Base-by-base conservation (phyloP, 2,888 invertebrate species). In the Drosophila cognata region DNA sequence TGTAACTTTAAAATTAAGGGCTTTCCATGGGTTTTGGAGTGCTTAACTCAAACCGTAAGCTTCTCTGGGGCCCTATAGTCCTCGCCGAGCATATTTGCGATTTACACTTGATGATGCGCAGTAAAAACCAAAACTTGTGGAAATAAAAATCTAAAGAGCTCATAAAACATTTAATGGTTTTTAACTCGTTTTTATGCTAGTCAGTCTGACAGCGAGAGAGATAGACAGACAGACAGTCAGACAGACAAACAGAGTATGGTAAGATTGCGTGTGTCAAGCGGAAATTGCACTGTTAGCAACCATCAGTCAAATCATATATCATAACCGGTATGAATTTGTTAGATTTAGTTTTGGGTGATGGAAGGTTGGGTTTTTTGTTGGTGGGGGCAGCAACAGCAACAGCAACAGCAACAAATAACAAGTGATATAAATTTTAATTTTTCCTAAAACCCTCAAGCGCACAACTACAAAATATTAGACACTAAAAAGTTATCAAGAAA, bases 401-500 rank as follows among this genome's bases (percentile, higher is more conserved):
- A 21, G 21, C 21, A 21, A 21, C 56, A 48, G 41, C 71, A 60
- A 31, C 73, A 70, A 81, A 81, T 81, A 77, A 53, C 68, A 65
- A 51, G 60, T 48, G 65, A 69, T 84, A 84, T 84, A 84, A 86
- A 84, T 88, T 88, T 79, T 75, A 79, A 79, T 82, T 80, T 81
- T 59, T 73, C 62, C 62, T 50, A 58, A 74, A 55, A 13, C 70
- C 72, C 61, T 57, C 56, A 31, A 58, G 68, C 57, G 43, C 10
- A 48, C 55, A 74, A 70, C 79, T 78, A 71, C 79, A 71, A 66
- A 71, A 77, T 74, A 79, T 81, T 73, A 70, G 81, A 73, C 83
- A 85, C 88, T 82, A 77, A 82, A 84, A 89, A 75, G 86, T 80
- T 88, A 89, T 85, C 88, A 89, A 75, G 89, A 80, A 75, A 82